phyloP scores from a whole-genome alignment of 2,888 invertebrate species.

The Gnatocerus cornutus region DNA sequence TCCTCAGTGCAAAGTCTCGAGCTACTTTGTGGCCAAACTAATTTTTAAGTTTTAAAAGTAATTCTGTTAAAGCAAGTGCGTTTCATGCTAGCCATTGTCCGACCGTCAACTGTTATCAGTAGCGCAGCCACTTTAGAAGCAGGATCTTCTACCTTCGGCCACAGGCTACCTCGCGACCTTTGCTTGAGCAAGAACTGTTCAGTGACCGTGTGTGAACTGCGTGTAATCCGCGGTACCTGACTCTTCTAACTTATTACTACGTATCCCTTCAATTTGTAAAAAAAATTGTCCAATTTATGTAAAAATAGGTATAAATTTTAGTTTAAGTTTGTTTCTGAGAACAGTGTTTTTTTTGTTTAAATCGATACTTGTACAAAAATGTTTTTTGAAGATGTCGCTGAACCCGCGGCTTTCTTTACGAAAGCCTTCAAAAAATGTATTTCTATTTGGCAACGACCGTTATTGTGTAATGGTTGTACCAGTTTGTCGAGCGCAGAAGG shows the following conservation, averaged over 20 bases:
- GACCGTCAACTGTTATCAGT: slow-evolving; percentile 38
- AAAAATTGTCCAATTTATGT: slow-evolving; percentile 72
- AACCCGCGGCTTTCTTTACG: slow-evolving; percentile 52
- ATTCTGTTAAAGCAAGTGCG: slow-evolving; percentile 57
- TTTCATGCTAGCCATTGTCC: slow-evolving; percentile 54
- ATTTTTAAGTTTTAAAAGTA: slow-evolving; percentile 45
- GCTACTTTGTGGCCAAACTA: slow-evolving; percentile 65
- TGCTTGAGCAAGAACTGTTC: slow-evolving; percentile 59
- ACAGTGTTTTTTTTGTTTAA: slow-evolving; percentile 55
- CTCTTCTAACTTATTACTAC: slow-evolving; percentile 69
- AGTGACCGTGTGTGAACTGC: slow-evolving; percentile 64
- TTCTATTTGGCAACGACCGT: slow-evolving; percentile 54
- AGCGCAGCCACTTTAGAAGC: slow-evolving; percentile 43
- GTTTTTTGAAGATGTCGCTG: slow-evolving; percentile 55
- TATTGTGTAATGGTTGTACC: slow-evolving; percentile 60
- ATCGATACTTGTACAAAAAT: slow-evolving; percentile 60
- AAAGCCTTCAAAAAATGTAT: slow-evolving; percentile 48
- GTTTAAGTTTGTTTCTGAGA: slow-evolving; percentile 68
- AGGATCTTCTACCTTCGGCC: slow-evolving; percentile 56
- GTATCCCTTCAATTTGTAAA: slow-evolving; percentile 72
- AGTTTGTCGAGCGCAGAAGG: slow-evolving; percentile 60
- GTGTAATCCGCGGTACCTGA: slow-evolving; percentile 67
- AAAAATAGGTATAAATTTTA: slow-evolving; percentile 72
- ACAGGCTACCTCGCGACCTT: slow-evolving; percentile 66
- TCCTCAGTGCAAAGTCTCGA: slow-evolving; percentile 66